These are phyloP conservation scores for Pipistrellus pygmaeus DNA, from an alignment of 2,797 vertebrate species.

Conservation along the genomic window DNA sequence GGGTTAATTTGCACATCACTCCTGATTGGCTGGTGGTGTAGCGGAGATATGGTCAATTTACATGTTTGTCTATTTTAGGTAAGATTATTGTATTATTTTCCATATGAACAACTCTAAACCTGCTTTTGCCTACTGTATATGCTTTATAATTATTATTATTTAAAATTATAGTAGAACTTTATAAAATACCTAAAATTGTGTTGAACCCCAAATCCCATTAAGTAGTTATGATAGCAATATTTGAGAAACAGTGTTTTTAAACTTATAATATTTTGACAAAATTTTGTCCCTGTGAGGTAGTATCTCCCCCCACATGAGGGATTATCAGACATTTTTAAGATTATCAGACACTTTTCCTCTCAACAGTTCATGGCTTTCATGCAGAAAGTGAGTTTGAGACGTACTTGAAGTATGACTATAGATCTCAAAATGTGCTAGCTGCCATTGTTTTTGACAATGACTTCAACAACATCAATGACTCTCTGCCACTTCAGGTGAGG, in stretches of 20 bases:
- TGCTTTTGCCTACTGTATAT: neutral
- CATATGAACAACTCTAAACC: neutral
- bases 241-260: constrained; percentile 44
- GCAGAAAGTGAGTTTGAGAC: constrained; percentile 69
- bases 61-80: too few relatives aligned
- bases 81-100: too few relatives aligned
- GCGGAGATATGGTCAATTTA: too few relatives aligned
- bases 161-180: constrained; percentile 8
- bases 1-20: too few relatives aligned
- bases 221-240: neutral
- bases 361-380: constrained; percentile 61
- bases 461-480: constrained; percentile 52
- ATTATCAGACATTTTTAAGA: constrained; percentile 44
- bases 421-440: constrained; percentile 39
- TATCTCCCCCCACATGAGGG: neutral
- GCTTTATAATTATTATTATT: constrained; percentile 17
- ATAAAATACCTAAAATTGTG: neutral
- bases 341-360: constrained; percentile 55
- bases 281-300: constrained; percentile 18
- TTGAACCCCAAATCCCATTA: neutral
- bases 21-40: too few relatives aligned
- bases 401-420: neutral
- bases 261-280: neutral
- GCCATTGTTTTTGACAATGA: constrained; percentile 66
- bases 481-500: constrained; percentile 77